Percentiles rank a stretch among this genome's conserved stretches.
Evolutionary conservation across 2,797 vertebrate species (phyloP).

Genomic region (Sciurus vulgaris): DNA sequence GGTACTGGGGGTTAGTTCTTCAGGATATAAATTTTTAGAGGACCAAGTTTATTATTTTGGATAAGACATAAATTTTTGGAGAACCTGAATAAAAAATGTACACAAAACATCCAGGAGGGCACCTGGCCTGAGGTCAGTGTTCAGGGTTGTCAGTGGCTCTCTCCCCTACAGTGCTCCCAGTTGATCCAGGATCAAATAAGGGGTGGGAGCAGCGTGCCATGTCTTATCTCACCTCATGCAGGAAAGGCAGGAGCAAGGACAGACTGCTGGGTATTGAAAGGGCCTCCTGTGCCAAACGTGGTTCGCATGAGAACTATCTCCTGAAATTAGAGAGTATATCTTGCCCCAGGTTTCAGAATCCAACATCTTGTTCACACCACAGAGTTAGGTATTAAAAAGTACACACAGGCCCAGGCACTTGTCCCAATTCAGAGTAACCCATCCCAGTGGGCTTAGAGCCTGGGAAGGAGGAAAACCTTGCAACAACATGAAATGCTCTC

Average conservation of each 20-base stretch:
- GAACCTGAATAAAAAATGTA: not conserved
- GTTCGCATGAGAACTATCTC: slow-evolving; percentile 55
- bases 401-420: slow-evolving; percentile 52
- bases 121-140: not conserved
- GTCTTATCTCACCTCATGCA: not conserved
- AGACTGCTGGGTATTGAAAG: slow-evolving; percentile 66
- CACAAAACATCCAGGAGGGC: not conserved
- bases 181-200: not conserved
- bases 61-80: no score
- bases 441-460: not conserved
- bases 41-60: no score
- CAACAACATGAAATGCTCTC: not conserved
- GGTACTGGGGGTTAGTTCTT: no score
- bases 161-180: not conserved
- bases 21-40: no score
- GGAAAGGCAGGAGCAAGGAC: not conserved
- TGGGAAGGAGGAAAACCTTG: not conserved
- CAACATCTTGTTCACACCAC: not conserved
- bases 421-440: not conserved
- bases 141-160: rapidly evolving
- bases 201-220: rapidly evolving
- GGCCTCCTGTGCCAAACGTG: slow-evolving; percentile 5
- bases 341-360: not conserved
- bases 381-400: not conserved
- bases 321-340: not conserved